phyloP scores from a whole-genome alignment of 1,140 invertebrate genomes.

The Oncopeltus fasciatus region DNA sequence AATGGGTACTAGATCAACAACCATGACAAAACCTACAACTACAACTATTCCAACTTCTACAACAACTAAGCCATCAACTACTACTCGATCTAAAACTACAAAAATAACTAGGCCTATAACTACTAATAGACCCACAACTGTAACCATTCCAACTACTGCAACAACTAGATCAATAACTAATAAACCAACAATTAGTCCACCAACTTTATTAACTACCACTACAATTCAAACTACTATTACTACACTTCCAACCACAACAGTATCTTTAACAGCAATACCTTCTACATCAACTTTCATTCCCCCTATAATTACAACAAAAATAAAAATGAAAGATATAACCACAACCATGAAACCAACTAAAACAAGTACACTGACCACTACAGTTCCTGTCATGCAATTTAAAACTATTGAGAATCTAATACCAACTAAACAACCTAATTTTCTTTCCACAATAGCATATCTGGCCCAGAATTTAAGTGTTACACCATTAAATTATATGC shows the following conservation, averaged over 20 bases:
- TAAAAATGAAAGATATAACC: not conserved
- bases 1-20: slow-evolving; percentile 9
- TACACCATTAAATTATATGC: not conserved
- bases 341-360: not conserved
- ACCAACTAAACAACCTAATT: not conserved
- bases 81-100: slow-evolving; percentile 3
- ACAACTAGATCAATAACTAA: not conserved
- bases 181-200: slow-evolving; percentile 9
- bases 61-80: slow-evolving; percentile 7
- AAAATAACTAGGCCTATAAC: slow-evolving; percentile 7
- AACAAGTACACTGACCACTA: not conserved
- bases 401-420: not conserved
- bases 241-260: not conserved
- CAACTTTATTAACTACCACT: not conserved
- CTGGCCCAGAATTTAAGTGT: slow-evolving; percentile 12
- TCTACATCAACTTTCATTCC: not conserved
- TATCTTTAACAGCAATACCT: not conserved
- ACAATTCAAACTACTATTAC: slow-evolving; percentile 9
- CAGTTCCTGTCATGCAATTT: not conserved
- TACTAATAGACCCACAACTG: slow-evolving; percentile 11
- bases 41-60: slow-evolving; percentile 1
- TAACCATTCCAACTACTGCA: slow-evolving; percentile 1
- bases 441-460: slow-evolving; percentile 10
- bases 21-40: slow-evolving; percentile 1
- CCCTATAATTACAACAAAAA: not conserved